These are phyloP conservation scores for Drosophila quasianomalipes DNA, from an alignment of 2,888 invertebrate species.

Conservation along the genomic window DNA sequence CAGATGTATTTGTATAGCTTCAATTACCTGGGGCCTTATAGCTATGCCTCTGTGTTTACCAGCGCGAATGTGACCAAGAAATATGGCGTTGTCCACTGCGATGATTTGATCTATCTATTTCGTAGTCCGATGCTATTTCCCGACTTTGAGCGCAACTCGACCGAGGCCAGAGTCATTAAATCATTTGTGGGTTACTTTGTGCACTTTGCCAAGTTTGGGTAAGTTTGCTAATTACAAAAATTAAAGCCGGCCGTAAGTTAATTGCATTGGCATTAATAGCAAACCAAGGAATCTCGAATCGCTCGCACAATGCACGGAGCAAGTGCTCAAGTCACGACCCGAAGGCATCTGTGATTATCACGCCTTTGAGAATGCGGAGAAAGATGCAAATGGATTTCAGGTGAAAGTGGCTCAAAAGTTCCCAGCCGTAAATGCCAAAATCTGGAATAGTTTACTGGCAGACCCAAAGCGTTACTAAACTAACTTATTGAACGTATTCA, in stretches of 20 bases:
- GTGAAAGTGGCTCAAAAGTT: constrained; percentile 68
- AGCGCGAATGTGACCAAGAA: constrained; percentile 60
- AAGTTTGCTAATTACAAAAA: constrained; percentile 41
- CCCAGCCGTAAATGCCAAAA: constrained; percentile 61
- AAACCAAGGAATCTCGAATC: constrained; percentile 59
- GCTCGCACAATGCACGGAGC: constrained; percentile 46
- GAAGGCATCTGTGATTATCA: constrained; percentile 82
- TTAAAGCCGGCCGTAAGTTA: background rate
- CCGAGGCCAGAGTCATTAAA: constrained; percentile 83
- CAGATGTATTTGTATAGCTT: constrained; percentile 86
- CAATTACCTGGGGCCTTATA: constrained; percentile 85
- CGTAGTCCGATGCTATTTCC: constrained; percentile 85
- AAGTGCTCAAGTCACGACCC: constrained; percentile 53
- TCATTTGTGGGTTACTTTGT: constrained; percentile 85
- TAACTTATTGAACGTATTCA: background rate
- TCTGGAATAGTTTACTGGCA: constrained; percentile 78
- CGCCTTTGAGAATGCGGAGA: constrained; percentile 68
- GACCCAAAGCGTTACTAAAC: constrained; percentile 18
- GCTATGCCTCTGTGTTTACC: constrained; percentile 85
- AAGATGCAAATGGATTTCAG: constrained; percentile 35
- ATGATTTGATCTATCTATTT: constrained; percentile 87
- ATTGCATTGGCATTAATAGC: constrained; percentile 42
- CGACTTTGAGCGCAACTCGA: constrained; percentile 78
- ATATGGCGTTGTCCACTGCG: constrained; percentile 86
- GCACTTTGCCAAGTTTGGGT: constrained; percentile 86